Conservation (phyloP, 2,888 invertebrate species). For the Cynaeus angustus region DNA sequence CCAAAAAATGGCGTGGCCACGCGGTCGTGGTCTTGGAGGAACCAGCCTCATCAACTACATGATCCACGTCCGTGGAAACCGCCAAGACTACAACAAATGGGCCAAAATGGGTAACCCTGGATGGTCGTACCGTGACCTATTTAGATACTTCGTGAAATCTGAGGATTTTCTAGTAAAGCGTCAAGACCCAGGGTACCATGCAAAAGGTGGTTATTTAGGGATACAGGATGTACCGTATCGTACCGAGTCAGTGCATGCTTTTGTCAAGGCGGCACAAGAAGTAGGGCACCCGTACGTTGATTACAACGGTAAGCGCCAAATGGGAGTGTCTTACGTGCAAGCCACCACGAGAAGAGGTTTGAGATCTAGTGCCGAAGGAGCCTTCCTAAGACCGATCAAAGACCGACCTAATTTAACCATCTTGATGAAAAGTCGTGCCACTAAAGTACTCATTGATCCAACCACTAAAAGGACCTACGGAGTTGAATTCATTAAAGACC, state of each 20-base stretch:
- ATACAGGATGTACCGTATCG: constrained; percentile 69
- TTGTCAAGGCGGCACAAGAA: constrained; percentile 77
- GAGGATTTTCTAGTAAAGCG: constrained; percentile 66
- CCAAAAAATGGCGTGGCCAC: constrained; percentile 70
- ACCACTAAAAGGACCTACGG: constrained; percentile 79
- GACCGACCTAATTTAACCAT: constrained; percentile 80
- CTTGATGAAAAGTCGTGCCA: constrained; percentile 76
- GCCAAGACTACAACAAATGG: constrained; percentile 82
- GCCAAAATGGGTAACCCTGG: constrained; percentile 73
- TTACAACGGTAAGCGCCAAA: constrained; percentile 78
- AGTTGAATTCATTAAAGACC: constrained; percentile 78
- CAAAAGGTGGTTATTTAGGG: constrained; percentile 59
- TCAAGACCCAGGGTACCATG: constrained; percentile 66
- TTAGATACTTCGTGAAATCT: constrained; percentile 68
- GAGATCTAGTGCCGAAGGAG: constrained; percentile 79
- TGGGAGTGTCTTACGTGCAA: constrained; percentile 79
- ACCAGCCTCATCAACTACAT: constrained; percentile 68
- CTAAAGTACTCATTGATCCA: constrained; percentile 79
- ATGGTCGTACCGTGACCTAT: constrained; percentile 71
- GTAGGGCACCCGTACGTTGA: constrained; percentile 81
- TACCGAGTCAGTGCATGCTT: constrained; percentile 73
- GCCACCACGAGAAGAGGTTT: constrained; percentile 76
- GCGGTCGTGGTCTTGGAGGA: constrained; percentile 76
- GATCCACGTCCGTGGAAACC: constrained; percentile 76
- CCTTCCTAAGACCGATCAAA: constrained; percentile 77